These are phyloP conservation scores for Boleophthalmus pectinirostris DNA, from an alignment of 2,113 vertebrate species.

Conservation along the genomic window DNA sequence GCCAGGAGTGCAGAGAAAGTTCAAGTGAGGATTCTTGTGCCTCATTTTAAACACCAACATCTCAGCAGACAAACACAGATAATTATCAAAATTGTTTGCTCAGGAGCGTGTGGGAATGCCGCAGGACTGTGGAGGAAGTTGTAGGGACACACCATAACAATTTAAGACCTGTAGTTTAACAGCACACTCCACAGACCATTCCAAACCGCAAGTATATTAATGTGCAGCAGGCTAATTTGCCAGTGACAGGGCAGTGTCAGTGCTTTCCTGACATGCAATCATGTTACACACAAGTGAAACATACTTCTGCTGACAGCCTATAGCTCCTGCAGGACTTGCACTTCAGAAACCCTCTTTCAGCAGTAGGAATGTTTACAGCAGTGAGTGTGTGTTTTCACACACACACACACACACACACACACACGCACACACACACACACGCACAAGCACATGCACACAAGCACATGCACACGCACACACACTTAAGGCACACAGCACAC, in stretches of 20 bases:
- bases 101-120: constrained; percentile 52
- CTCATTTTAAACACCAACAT: constrained; percentile 55
- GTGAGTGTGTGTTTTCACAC: constrained; percentile 28
- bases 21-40: constrained; percentile 60
- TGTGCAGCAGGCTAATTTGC: constrained; percentile 46
- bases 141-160: constrained; percentile 16
- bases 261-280: constrained; percentile 53
- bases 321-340: constrained; percentile 49
- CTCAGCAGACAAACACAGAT: constrained; percentile 41
- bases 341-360: constrained; percentile 51
- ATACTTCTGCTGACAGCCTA: constrained; percentile 42
- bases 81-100: constrained; percentile 38
- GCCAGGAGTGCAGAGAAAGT: constrained; percentile 56
- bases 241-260: constrained; percentile 34
- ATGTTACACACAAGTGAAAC: constrained; percentile 57
- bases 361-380: constrained; percentile 58
- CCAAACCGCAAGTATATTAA: constrained; percentile 53
- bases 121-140: constrained; percentile 25
- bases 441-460: constrained; percentile 20
- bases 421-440: no score
- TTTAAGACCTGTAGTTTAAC: constrained; percentile 38
- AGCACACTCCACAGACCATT: constrained; percentile 43
- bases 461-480: neutral
- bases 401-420: neutral
- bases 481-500: constrained; percentile 25